Conservation (phyloP, 2,888 invertebrate genomes). For the Conomelus anceps region DNA sequence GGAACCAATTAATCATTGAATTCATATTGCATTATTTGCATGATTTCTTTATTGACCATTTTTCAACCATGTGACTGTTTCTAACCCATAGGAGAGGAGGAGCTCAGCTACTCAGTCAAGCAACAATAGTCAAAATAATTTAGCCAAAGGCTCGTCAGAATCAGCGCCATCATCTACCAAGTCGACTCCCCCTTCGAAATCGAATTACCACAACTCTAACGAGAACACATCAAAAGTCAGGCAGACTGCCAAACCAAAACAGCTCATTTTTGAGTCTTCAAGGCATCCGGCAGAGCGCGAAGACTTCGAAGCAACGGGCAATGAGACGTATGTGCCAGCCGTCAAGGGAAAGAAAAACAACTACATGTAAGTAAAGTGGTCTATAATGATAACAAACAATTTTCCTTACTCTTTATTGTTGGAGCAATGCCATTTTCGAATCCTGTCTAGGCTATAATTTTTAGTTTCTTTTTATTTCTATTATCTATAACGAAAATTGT, state of each 20-base stretch:
- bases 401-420: too few species aligned
- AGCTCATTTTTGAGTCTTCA: conserved; percentile 63
- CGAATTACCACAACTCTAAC: background rate
- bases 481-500: background rate
- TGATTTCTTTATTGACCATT: too few species aligned
- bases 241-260: conserved; percentile 26
- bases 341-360: conserved; percentile 39
- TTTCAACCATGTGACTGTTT: too few species aligned
- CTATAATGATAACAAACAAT: too few species aligned
- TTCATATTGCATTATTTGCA: too few species aligned
- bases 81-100: conserved; percentile 26
- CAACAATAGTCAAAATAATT: background rate
- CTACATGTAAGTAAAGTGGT: conserved; percentile 37
- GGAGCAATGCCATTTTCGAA: too few species aligned
- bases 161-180: background rate
- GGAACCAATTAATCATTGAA: too few species aligned
- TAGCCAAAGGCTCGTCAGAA: background rate
- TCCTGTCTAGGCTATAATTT: background rate
- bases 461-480: background rate
- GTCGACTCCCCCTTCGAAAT: conserved; percentile 1
- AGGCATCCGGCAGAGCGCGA: conserved; percentile 66
- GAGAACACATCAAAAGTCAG: background rate
- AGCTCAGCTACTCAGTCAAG: conserved; percentile 1
- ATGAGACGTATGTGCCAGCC: conserved; percentile 50
- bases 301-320: conserved; percentile 65